Evolutionary conservation across 2,888 invertebrate genomes (phyloP).

Genomic region (Chrysodeixis includens): DNA sequence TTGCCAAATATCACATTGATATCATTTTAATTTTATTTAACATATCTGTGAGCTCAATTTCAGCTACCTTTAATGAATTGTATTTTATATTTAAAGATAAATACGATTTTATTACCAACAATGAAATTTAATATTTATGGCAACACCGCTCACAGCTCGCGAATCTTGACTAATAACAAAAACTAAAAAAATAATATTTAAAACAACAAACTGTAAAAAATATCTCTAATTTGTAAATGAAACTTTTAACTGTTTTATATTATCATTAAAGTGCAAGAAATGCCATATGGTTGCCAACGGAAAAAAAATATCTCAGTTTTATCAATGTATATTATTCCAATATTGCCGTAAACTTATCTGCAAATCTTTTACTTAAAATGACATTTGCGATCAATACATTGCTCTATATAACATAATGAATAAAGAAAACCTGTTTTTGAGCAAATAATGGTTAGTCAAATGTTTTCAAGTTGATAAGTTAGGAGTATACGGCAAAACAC

Average conservation of each 20-base stretch:
- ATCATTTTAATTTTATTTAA: background rate
- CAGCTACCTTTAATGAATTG: background rate
- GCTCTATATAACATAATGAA: background rate
- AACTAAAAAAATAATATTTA: constrained; percentile 12
- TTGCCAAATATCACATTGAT: background rate
- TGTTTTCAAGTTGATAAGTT: background rate
- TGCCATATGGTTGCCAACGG: constrained; percentile 36
- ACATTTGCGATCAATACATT: background rate
- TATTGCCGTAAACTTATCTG: background rate
- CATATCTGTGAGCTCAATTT: background rate
- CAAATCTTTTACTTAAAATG: background rate
- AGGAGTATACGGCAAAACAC: background rate
- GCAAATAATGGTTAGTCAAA: background rate
- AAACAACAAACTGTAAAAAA: constrained; percentile 27
- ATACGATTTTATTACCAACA: background rate
- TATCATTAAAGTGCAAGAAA: constrained; percentile 30
- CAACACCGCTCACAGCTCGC: constrained; percentile 20
- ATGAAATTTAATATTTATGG: constrained; percentile 9
- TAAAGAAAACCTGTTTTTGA: background rate
- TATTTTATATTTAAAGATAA: background rate
- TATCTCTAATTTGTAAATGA: constrained; percentile 34
- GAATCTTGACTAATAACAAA: constrained; percentile 20
- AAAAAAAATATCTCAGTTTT: constrained; percentile 19
- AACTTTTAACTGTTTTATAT: constrained; percentile 19
- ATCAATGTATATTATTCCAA: constrained; percentile 27